Evolutionary conservation across 2,113 vertebrate species (phyloP).

Genomic region (Symphodus melops): DNA sequence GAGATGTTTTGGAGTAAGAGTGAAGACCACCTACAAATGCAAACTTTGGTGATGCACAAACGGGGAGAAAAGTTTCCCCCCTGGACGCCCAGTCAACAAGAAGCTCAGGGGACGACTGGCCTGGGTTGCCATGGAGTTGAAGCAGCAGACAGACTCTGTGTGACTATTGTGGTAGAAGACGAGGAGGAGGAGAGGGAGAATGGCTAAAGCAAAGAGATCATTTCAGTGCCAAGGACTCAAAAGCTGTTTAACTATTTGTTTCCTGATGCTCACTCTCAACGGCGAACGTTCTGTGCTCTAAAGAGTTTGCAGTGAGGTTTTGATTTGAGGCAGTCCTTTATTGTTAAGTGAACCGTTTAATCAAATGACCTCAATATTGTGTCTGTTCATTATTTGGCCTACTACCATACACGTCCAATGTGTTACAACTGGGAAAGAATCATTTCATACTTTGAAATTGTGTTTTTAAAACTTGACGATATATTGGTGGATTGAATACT

Average conservation of each 20-base stretch:
- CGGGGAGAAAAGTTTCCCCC: conserved; percentile 24
- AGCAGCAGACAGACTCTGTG: conserved; percentile 54
- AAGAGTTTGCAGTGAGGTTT: neutral
- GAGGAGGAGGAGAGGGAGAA: conserved; percentile 27
- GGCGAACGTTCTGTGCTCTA: neutral
- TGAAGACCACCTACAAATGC: conserved; percentile 47
- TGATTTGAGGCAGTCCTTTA: neutral
- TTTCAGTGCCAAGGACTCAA: conserved; percentile 42
- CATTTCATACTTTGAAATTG: too few relatives aligned
- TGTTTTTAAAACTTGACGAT: neutral
- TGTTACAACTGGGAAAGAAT: neutral
- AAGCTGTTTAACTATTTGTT: conserved; percentile 43
- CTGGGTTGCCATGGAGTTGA: conserved; percentile 72
- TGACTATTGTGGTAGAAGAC: conserved; percentile 54
- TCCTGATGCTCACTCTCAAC: neutral
- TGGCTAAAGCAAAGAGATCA: conserved; percentile 32
- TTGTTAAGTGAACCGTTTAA: conserved; percentile 25
- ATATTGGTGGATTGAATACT: neutral
- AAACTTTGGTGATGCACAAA: conserved; percentile 18
- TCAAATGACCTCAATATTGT: conserved; percentile 26
- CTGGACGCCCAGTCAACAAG: conserved; percentile 19
- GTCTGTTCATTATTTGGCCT: neutral
- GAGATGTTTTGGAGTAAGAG: conserved; percentile 15
- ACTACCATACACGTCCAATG: neutral
- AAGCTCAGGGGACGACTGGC: conserved; percentile 21